Base-by-base conservation (phyloP, 37 sponge, comb jelly and placozoan genomes). In the Halichondria panicea region DNA sequence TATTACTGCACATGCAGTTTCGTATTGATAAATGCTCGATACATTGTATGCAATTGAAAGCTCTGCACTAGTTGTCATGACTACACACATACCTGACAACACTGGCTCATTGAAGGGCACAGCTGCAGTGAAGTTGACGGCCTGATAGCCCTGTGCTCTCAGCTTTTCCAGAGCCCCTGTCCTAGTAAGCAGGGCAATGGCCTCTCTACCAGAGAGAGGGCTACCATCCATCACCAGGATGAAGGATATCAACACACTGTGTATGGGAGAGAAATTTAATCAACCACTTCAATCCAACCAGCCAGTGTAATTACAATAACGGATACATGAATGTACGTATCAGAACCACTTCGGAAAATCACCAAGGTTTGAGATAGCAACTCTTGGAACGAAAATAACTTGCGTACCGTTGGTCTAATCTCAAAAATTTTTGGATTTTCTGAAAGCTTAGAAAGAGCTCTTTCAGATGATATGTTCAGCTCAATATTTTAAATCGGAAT, bases 241-340 rank as follows among this genome's bases (percentile, higher is more conserved):
- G 44, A 88, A 77, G 45, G 65, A 44, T 13, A 88, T 55, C n/a
- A 62, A 34, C 24, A 77, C 44, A 50, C 88, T 88, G 68, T 18
- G n/a, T n/a, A n/a, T n/a, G n/a, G n/a, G n/a, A n/a, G n/a, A n/a
- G n/a, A n/a, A n/a, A n/a, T 39, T 1, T n/a, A n/a, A n/a, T n/a
- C n/a, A n/a, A n/a, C n/a, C n/a, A n/a, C n/a, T n/a, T n/a, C n/a
- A n/a, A n/a, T n/a, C n/a, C n/a, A n/a, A n/a, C n/a, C n/a, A n/a
- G n/a, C n/a, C n/a, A n/a, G n/a, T n/a, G n/a, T n/a, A n/a, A n/a
- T n/a, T n/a, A n/a, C n/a, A n/a, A 18, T 30, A 61, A 25, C 6
- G 35, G 18, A 19, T 27, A 19, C 25, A 25, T 33, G 36, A 19
- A 3, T 63, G 63, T 28, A 19, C 19, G 35, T 63, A 28, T n/a